Percentiles rank a stretch among this genome's conserved stretches.
Conservation (phyloP, 2,797 vertebrate genomes). For the Sebastes steindachneri region DNA sequence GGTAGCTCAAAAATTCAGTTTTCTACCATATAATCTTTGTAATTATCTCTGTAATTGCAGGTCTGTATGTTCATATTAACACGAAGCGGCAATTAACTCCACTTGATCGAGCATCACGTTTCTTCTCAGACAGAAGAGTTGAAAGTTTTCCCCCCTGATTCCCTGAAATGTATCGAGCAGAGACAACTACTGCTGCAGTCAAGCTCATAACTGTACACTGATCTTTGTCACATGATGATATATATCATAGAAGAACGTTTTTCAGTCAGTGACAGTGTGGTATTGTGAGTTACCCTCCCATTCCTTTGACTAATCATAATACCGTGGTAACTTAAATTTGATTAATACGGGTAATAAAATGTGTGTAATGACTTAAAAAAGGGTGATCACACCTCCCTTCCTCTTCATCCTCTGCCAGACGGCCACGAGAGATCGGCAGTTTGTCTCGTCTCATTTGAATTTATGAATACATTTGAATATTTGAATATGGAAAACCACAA, state of each 20-base stretch:
- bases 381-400: not conserved
- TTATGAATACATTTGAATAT: constrained; percentile 14
- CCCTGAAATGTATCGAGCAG: not conserved
- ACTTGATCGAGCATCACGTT: not conserved
- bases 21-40: not conserved
- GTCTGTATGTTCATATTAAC: not conserved
- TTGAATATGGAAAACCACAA: constrained; percentile 21
- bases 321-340: not conserved
- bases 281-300: not conserved
- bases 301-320: not conserved
- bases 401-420: not conserved
- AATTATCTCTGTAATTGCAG: not conserved
- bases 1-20: not conserved
- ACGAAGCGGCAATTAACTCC: not conserved
- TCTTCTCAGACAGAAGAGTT: not conserved
- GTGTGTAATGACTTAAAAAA: not conserved
- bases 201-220: not conserved
- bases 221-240: not conserved
- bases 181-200: not conserved
- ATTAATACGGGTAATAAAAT: not conserved
- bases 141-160: not conserved
- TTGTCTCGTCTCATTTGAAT: constrained; percentile 19
- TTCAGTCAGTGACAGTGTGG: not conserved
- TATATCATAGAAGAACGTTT: not conserved
- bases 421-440: not conserved